These are phyloP conservation scores for Nezara viridula DNA, from an alignment of 2,888 invertebrate species.

Conservation along the genomic window DNA sequence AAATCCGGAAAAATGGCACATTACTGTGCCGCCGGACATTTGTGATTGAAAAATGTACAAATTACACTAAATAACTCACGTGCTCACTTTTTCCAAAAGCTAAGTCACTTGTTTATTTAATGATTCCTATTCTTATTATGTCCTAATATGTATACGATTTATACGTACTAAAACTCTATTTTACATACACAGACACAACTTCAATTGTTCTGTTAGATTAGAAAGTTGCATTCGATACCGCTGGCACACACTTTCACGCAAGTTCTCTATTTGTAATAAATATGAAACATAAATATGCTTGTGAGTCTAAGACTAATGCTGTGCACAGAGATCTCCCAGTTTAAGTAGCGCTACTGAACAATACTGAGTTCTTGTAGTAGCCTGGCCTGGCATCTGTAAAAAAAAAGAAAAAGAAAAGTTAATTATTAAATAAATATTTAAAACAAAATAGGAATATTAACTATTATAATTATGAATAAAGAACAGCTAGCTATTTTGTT, in stretches of 20 bases:
- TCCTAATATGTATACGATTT: constrained; percentile 38
- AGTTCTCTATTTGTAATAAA: constrained; percentile 48
- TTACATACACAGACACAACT: constrained; percentile 52
- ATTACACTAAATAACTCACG: constrained; percentile 46
- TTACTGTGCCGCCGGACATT: neutral
- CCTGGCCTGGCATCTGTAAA: constrained; percentile 73
- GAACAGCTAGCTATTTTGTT: too few relatives aligned
- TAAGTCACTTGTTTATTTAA: constrained; percentile 54
- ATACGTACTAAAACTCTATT: constrained; percentile 32
- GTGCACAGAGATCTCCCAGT: constrained; percentile 56
- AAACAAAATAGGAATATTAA: neutral
- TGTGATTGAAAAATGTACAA: constrained; percentile 35
- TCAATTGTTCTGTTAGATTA: constrained; percentile 2
- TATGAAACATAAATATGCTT: constrained; percentile 60
- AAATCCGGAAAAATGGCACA: neutral
- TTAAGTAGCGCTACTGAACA: constrained; percentile 89
- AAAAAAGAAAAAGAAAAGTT: constrained; percentile 64
- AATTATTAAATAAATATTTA: constrained; percentile 6
- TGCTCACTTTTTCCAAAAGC: constrained; percentile 42
- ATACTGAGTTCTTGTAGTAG: constrained; percentile 91
- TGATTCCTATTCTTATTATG: constrained; percentile 43
- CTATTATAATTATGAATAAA: too few relatives aligned
- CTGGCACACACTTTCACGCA: constrained; percentile 56
- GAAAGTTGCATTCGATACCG: constrained; percentile 37
- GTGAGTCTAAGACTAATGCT: constrained; percentile 53